A percentile compares a stretch with the other conserved stretches of the same genome.
These are phyloP conservation scores for Formica selysi DNA, from an alignment of 1,140 invertebrate genomes.

Conservation along the genomic window DNA sequence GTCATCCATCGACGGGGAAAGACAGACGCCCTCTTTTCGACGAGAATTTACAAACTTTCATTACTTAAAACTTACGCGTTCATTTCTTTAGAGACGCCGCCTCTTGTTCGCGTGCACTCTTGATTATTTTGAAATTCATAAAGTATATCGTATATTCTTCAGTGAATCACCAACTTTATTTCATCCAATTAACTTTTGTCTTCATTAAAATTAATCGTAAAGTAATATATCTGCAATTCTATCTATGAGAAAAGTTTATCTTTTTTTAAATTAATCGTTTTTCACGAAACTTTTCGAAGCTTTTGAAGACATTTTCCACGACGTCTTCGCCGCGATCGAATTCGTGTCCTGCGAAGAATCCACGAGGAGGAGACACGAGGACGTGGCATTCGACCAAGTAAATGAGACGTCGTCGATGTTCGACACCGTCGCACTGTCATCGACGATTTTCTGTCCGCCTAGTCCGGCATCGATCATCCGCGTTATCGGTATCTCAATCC, in stretches of 20 bases:
- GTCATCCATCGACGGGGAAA: slow-evolving; percentile 10
- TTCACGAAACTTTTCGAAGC: neutral
- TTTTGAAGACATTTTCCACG: neutral
- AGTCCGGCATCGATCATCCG: slow-evolving; percentile 83
- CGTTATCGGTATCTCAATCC: slow-evolving; percentile 84
- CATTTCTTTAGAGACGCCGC: no score
- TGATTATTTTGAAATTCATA: neutral
- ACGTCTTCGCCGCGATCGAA: neutral
- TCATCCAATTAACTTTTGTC: neutral
- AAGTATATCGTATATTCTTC: neutral
- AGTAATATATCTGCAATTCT: neutral
- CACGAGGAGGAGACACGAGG: slow-evolving; percentile 23
- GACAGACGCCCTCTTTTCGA: neutral
- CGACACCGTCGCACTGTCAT: slow-evolving; percentile 68
- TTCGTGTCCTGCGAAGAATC: slow-evolving; percentile 29
- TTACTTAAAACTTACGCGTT: neutral
- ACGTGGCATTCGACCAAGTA: slow-evolving; percentile 63
- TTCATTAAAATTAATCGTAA: neutral
- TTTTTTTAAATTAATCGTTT: neutral
- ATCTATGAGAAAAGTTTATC: neutral
- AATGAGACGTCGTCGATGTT: slow-evolving; percentile 71
- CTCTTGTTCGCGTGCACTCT: neutral
- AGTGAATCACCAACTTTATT: neutral
- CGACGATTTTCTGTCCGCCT: slow-evolving; percentile 47
- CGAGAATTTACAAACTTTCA: neutral